Conservation (phyloP, 2,888 invertebrate species). For the Meghimatium bilineatum region DNA sequence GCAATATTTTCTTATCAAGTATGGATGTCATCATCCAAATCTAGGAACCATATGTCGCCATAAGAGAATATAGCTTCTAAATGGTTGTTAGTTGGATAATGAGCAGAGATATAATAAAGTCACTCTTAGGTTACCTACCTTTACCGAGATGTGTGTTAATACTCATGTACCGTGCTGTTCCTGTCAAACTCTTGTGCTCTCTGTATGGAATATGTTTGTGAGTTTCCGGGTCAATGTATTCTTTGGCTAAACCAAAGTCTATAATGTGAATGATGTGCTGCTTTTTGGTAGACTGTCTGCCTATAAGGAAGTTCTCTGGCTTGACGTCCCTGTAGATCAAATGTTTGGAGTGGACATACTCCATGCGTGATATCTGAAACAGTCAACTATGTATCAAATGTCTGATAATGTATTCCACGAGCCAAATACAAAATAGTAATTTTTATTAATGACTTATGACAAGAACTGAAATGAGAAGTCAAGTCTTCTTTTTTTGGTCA, state of each 20-base stretch:
- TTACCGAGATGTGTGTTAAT: slow-evolving; percentile 99
- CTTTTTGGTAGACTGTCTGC: slow-evolving; percentile 95
- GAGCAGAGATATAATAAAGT: too few relatives aligned
- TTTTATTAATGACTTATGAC: too few relatives aligned
- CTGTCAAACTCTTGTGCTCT: slow-evolving; percentile 99
- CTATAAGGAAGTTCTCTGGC: slow-evolving; percentile 99
- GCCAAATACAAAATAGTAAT: neutral
- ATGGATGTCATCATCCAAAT: too few relatives aligned
- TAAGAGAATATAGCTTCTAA: too few relatives aligned
- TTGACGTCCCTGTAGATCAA: slow-evolving; percentile 99
- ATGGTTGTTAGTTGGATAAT: too few relatives aligned
- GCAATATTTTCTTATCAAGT: too few relatives aligned
- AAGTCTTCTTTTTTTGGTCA: too few relatives aligned
- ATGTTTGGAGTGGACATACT: slow-evolving; percentile 99
- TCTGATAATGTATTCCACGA: neutral
- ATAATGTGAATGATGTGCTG: slow-evolving; percentile 99
- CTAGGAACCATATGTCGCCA: too few relatives aligned
- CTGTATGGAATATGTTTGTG: slow-evolving; percentile 98
- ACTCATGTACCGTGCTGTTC: slow-evolving; percentile 99
- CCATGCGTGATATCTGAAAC: slow-evolving; percentile 96
- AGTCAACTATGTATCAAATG: slow-evolving; percentile 49
- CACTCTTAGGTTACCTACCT: slow-evolving; percentile 80
- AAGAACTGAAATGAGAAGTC: too few relatives aligned
- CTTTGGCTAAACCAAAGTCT: slow-evolving; percentile 99
- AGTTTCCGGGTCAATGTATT: slow-evolving; percentile 99